These are phyloP conservation scores for Lissocephala sabroskyi DNA, from an alignment of 2,888 invertebrate genomes.

Conservation along the genomic window DNA sequence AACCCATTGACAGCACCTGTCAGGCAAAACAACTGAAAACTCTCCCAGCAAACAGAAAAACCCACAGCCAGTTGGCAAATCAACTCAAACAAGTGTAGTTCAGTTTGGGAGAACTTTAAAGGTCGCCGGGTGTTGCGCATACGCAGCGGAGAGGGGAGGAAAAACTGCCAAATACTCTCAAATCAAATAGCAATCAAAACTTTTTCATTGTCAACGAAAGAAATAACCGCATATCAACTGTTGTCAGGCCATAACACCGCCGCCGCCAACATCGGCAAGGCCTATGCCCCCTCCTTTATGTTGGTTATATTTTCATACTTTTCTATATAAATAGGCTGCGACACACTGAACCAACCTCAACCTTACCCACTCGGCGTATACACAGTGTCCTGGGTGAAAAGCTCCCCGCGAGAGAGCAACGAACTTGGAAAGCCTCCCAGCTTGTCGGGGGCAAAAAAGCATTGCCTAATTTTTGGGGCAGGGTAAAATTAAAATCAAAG, in stretches of 20 bases:
- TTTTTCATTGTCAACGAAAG: slow-evolving; percentile 52
- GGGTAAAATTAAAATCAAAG: too few species aligned
- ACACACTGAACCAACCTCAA: too few species aligned
- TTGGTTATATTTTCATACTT: slow-evolving; percentile 22
- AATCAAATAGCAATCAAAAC: slow-evolving; percentile 64
- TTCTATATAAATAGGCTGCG: slow-evolving; percentile 58
- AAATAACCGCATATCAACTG: slow-evolving; percentile 54
- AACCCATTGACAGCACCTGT: slow-evolving; percentile 43
- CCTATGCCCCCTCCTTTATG: neutral
- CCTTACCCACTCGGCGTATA: slow-evolving; percentile 21
- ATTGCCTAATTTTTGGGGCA: too few species aligned
- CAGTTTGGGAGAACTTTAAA: too few species aligned
- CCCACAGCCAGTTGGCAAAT: neutral
- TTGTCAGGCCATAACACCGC: slow-evolving; percentile 36
- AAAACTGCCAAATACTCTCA: slow-evolving; percentile 34
- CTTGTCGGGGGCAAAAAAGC: too few species aligned
- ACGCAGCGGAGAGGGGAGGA: slow-evolving; percentile 29
- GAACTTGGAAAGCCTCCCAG: too few species aligned
- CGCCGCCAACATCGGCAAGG: neutral
- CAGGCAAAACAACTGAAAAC: slow-evolving; percentile 23
- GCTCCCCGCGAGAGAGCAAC: too few species aligned
- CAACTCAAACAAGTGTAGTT: neutral
- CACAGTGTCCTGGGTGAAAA: slow-evolving; percentile 33
- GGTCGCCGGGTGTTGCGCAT: slow-evolving; percentile 50
- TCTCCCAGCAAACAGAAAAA: slow-evolving; percentile 5